A percentile compares a stretch with the other conserved stretches of the same genome.
These are phyloP conservation scores for Phaethon lepturus DNA, from an alignment of 2,113 vertebrate species.

Conservation along the genomic window DNA sequence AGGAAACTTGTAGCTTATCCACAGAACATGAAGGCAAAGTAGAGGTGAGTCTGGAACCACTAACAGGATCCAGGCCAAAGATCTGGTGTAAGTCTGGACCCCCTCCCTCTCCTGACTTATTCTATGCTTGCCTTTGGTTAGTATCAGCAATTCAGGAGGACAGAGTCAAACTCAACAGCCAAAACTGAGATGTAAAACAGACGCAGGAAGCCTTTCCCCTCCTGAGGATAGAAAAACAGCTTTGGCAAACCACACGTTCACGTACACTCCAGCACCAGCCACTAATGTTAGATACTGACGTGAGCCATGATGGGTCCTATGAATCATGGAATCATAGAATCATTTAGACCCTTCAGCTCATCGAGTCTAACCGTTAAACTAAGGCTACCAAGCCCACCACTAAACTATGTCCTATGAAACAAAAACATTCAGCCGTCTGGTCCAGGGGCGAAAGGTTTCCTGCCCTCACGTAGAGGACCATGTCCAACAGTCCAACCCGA, in stretches of 20 bases:
- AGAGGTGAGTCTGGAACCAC: background rate
- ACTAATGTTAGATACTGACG: fast-evolving
- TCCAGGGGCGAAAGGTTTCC: background rate
- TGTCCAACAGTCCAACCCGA: background rate
- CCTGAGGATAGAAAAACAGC: background rate
- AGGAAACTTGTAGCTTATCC: background rate
- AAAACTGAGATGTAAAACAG: background rate
- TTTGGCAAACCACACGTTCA: background rate
- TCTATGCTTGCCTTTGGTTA: background rate
- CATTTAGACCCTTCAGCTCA: background rate
- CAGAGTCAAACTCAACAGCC: background rate
- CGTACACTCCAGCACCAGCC: background rate
- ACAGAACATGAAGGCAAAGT: background rate
- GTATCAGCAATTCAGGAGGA: background rate
- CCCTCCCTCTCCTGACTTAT: background rate
- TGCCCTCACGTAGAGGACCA: background rate
- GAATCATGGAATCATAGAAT: background rate
- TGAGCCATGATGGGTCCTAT: background rate
- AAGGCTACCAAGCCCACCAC: background rate
- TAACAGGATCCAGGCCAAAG: background rate
- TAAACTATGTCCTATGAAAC: fast-evolving
- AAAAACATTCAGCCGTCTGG: background rate
- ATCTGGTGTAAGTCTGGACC: background rate
- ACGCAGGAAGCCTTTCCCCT: background rate
- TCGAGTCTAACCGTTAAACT: fast-evolving